A percentile compares a stretch with the other conserved stretches of the same genome.
Conservation (phyloP, 2,113 vertebrate genomes). For the Willisornis vidua region DNA sequence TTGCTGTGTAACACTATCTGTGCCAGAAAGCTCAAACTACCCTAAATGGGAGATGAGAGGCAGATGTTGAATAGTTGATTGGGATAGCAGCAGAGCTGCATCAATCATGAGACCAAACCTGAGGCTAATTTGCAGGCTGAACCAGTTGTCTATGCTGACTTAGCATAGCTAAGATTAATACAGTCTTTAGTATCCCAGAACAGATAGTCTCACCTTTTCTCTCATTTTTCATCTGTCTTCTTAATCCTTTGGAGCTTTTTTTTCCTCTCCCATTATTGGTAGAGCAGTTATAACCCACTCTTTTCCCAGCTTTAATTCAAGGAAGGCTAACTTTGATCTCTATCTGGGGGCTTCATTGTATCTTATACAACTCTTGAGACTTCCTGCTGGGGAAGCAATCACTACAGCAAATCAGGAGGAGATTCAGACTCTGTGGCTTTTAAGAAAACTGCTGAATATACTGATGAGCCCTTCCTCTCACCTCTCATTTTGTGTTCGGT, state of each 20-base stretch:
- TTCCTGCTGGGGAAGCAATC: constrained; percentile 17
- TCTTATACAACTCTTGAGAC: not conserved
- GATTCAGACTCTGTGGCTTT: not conserved
- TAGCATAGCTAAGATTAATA: not conserved
- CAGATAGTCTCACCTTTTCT: not conserved
- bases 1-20: not conserved
- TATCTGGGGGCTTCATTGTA: not conserved
- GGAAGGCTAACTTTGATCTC: not conserved
- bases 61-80: not conserved
- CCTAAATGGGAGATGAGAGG: not conserved
- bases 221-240: not conserved
- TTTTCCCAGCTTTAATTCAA: not conserved
- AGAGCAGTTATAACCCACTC: not conserved
- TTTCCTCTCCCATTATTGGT: not conserved
- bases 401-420: not conserved
- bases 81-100: not conserved
- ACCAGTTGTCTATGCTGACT: not conserved
- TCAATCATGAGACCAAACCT: not conserved
- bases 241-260: not conserved
- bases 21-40: not conserved
- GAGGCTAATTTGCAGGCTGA: not conserved
- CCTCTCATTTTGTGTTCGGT: not conserved
- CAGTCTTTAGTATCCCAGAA: not conserved
- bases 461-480: not conserved
- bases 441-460: not conserved